Evolutionary conservation across 1,140 invertebrate species (phyloP).

Genomic region (Sitodiplosis mosellana): DNA sequence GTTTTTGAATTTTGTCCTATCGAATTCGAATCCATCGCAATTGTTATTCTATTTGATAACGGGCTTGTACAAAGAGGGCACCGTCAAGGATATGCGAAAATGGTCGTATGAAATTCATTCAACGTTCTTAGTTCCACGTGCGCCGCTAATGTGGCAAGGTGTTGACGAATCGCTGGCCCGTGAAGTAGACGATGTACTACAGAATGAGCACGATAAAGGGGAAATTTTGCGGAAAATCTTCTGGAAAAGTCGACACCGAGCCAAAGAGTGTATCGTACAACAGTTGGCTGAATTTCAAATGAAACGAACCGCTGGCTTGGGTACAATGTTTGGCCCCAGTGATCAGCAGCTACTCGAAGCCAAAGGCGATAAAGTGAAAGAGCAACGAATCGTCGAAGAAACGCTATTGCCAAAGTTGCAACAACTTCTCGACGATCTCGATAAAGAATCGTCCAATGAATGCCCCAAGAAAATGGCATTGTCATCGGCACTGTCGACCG

Average conservation of each 20-base stretch:
- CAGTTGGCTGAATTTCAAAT: constrained; percentile 79
- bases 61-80: constrained; percentile 66
- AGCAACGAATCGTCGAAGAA: constrained; percentile 55
- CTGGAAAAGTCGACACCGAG: constrained; percentile 62
- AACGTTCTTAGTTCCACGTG: constrained; percentile 80
- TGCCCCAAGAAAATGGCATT: constrained; percentile 49
- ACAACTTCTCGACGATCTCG: constrained; percentile 45
- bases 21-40: constrained; percentile 67
- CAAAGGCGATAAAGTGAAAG: constrained; percentile 60
- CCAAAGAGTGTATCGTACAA: constrained; percentile 70
- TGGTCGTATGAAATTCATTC: constrained; percentile 98
- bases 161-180: constrained; percentile 65
- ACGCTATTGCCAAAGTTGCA: constrained; percentile 55
- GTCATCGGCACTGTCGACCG: constrained; percentile 58
- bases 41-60: constrained; percentile 77
- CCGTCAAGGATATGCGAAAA: constrained; percentile 74
- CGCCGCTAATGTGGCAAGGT: constrained; percentile 63
- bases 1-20: constrained; percentile 75
- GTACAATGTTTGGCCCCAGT: constrained; percentile 74
- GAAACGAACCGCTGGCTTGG: constrained; percentile 76
- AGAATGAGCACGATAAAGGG: constrained; percentile 68
- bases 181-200: constrained; percentile 72
- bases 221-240: constrained; percentile 77
- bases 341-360: constrained; percentile 63
- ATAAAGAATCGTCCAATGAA: constrained; percentile 37